Conservation (phyloP, 2,888 invertebrate genomes). For the Thyatira batis region DNA sequence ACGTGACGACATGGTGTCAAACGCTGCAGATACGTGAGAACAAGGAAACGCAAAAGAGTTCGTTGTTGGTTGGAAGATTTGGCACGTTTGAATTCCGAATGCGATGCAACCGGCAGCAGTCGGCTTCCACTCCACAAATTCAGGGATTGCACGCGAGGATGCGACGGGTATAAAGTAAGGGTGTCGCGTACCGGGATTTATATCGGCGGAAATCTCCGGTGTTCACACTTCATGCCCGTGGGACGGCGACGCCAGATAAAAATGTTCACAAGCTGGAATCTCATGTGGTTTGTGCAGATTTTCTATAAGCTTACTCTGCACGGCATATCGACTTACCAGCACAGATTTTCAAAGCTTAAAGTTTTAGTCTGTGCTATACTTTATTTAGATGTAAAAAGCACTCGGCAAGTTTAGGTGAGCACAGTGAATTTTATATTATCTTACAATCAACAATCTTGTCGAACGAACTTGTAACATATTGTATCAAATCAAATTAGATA, state of each 20-base stretch:
- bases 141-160: constrained; percentile 57
- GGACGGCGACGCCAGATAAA: constrained; percentile 55
- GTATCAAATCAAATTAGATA: background rate
- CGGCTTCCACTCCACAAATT: constrained; percentile 68
- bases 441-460: background rate
- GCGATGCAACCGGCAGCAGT: constrained; percentile 44
- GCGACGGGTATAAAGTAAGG: constrained; percentile 61
- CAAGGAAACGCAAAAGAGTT: constrained; percentile 18
- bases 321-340: constrained; percentile 42
- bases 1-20: constrained; percentile 34
- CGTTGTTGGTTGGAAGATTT: constrained; percentile 46
- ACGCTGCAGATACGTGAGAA: constrained; percentile 34
- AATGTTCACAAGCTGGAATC: constrained; percentile 50
- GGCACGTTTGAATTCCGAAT: constrained; percentile 59
- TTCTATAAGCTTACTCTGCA: constrained; percentile 41
- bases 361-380: constrained; percentile 10
- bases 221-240: constrained; percentile 66
- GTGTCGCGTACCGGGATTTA: constrained; percentile 72
- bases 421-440: background rate
- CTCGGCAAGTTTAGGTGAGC: background rate
- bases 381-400: constrained; percentile 8
- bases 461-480: background rate
- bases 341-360: constrained; percentile 30
- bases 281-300: constrained; percentile 55
- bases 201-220: constrained; percentile 70